phyloP scores from a whole-genome alignment of 1,140 invertebrate species.

The Eubasilissa regina region DNA sequence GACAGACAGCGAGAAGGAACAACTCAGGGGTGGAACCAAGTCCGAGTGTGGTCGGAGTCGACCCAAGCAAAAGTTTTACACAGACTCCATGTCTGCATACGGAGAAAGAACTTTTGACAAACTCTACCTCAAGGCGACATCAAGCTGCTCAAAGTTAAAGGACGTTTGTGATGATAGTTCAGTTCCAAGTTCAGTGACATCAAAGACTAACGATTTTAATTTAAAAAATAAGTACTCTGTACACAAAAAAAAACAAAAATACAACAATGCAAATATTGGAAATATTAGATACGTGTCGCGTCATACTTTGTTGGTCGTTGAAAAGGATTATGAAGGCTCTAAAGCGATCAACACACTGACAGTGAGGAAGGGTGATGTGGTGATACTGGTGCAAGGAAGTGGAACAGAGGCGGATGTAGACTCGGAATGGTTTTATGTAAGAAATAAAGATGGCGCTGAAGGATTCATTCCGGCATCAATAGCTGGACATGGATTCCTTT shows the following conservation, averaged over 20 bases:
- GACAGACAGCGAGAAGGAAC: constrained; percentile 81
- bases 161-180: constrained; percentile 49
- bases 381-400: constrained; percentile 75
- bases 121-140: constrained; percentile 78
- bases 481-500: constrained; percentile 79
- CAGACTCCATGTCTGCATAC: constrained; percentile 71
- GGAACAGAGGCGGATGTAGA: constrained; percentile 69
- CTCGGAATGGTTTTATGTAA: constrained; percentile 82
- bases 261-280: constrained; percentile 40
- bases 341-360: constrained; percentile 74
- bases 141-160: constrained; percentile 63
- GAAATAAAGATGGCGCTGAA: constrained; percentile 78
- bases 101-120: constrained; percentile 80
- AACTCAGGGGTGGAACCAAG: constrained; percentile 72
- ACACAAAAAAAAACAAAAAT: constrained; percentile 48
- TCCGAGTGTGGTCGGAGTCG: constrained; percentile 72
- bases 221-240: constrained; percentile 47
- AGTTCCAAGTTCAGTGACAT: constrained; percentile 28
- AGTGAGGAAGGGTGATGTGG: constrained; percentile 82
- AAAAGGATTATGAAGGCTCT: constrained; percentile 75
- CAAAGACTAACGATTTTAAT: constrained; percentile 42
- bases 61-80: constrained; percentile 65
- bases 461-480: constrained; percentile 85
- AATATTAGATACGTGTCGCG: constrained; percentile 60
- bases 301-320: constrained; percentile 80